Base-by-base conservation (phyloP, 2,113 vertebrate species). In the Cheilinus undulatus region DNA sequence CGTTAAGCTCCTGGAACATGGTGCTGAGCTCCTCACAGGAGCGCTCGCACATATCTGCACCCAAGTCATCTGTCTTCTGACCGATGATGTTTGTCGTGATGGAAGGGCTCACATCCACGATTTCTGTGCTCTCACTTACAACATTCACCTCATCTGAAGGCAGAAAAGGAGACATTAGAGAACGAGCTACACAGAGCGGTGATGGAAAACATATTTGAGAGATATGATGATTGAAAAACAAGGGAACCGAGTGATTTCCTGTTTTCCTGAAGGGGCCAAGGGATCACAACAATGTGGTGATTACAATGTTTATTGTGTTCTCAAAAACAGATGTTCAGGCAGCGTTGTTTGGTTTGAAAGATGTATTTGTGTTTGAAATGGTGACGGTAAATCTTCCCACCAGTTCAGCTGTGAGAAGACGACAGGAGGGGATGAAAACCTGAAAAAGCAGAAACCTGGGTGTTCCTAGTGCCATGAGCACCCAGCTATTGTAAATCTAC, bases 1-100 rank as follows among this genome's bases (percentile, higher is more conserved):
- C 96, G 0, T 95, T 95, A 36, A 99, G 95, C 85, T 99, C 98
- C 0, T 93, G 94, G 71, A 97, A 95, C 96, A 99, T 96, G 0
- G 89, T 91, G 70, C 95, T 94, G 46, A 99, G 93, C 69, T 99
- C 97, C 61, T 97, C 96, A 0, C 98, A 99, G 50, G 98, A 98
- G 13, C 93, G 96, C 45, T 97, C 96, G 2, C 98, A 99, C 89
- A 96, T 96, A 7, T 96, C 96, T 0, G 88, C 69, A 7, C 90
- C 86, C 8, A 54, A 1, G 62, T 90, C 90, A 13, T 92, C 93
- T 0, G 91, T 59, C 22, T 96, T 94, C 63, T 92, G 94, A 0
- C 93, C 96, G 50, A 95, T 93, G 0, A 95, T 89, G 68, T 96
- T 96, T 0, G 92, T 93, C 1, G 94, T 91, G 79, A 95, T 91